These are phyloP conservation scores for Liasis olivaceus DNA, from an alignment of 2,797 vertebrate species.

Conservation along the genomic window DNA sequence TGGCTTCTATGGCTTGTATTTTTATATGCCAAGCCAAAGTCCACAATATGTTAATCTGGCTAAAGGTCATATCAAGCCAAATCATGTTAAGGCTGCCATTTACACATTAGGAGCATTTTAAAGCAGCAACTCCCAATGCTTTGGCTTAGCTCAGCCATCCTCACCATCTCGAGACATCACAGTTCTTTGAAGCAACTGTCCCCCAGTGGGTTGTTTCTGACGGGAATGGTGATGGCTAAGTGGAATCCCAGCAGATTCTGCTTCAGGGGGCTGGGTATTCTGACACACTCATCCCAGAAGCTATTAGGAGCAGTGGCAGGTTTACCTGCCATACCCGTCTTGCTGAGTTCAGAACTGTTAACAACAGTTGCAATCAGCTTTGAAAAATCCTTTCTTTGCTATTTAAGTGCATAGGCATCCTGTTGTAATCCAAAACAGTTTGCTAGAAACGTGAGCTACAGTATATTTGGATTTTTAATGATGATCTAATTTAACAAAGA, in stretches of 20 bases:
- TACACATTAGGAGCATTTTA: too few relatives aligned
- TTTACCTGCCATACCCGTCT: background rate
- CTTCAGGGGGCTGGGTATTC: background rate
- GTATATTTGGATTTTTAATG: constrained; percentile 4
- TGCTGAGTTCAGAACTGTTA: background rate
- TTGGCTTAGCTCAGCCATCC: too few relatives aligned
- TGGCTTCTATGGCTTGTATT: background rate
- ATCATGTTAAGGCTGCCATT: too few relatives aligned
- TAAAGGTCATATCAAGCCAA: too few relatives aligned
- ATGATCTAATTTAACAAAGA: background rate
- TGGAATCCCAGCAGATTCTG: background rate
- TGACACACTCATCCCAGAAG: background rate
- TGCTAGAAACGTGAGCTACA: background rate
- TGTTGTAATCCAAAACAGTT: background rate
- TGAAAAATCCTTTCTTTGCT: constrained; percentile 24
- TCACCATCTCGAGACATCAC: too few relatives aligned
- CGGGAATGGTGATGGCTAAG: too few relatives aligned
- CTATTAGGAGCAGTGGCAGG: background rate
- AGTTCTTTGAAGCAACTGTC: too few relatives aligned
- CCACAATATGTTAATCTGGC: too few relatives aligned
- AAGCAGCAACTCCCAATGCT: too few relatives aligned
- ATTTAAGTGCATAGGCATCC: background rate
- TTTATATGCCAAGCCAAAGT: too few relatives aligned
- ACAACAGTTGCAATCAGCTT: constrained; percentile 7
- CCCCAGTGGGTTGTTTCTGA: too few relatives aligned